phyloP scores from a whole-genome alignment of 2,797 vertebrate genomes.

The Pseudochirops cupreus region DNA sequence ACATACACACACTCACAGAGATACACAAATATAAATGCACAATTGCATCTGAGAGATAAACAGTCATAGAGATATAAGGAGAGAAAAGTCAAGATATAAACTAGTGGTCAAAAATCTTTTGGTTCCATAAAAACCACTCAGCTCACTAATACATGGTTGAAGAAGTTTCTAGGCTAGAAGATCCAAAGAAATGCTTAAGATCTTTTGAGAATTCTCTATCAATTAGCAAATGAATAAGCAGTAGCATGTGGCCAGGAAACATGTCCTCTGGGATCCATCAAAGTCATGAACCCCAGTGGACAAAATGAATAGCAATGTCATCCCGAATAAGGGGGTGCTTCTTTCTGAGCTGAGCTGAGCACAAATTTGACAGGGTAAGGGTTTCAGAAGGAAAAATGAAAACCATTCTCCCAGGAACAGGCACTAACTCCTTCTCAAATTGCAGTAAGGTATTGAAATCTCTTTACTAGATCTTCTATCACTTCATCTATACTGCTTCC shows the following conservation, averaged over 20 bases:
- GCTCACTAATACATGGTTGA: not conserved
- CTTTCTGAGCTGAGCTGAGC: not conserved
- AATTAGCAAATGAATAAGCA: not conserved
- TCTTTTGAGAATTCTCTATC: not conserved
- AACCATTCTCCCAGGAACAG: not conserved
- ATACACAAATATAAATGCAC: not conserved
- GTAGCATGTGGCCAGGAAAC: slow-evolving; percentile 9
- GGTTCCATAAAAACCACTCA: not conserved
- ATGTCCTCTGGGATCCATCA: slow-evolving; percentile 58
- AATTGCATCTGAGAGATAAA: not conserved
- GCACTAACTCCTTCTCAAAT: not conserved
- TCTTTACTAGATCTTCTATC: slow-evolving; percentile 7
- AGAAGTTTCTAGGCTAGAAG: not conserved
- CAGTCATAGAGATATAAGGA: not conserved
- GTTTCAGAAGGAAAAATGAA: not conserved
- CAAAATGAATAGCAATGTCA: slow-evolving; percentile 26
- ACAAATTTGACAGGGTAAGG: not conserved
- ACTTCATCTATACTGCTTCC: slow-evolving; percentile 11
- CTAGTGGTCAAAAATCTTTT: not conserved
- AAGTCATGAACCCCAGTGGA: slow-evolving; percentile 10
- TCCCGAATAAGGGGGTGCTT: slow-evolving; percentile 1
- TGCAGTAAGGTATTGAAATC: not conserved
- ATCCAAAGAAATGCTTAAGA: not conserved
- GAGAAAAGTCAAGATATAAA: not conserved
- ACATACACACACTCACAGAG: not conserved